Base-by-base conservation (phyloP, 2,888 invertebrate species). In the Drosophila setosimentum region DNA sequence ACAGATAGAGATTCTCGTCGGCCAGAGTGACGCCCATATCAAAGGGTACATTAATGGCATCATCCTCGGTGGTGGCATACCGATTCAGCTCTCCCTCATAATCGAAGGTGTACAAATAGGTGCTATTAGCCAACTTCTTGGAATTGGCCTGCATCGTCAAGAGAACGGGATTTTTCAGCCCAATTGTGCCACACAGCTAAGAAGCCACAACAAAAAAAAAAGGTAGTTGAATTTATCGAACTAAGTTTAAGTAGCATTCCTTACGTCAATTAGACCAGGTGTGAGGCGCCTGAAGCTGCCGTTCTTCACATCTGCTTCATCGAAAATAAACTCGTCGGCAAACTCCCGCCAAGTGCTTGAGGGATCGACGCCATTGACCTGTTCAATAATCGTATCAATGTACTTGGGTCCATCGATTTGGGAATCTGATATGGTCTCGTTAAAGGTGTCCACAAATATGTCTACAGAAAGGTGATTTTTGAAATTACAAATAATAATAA, bases 1-100 rank as follows among this genome's bases (percentile, higher is more conserved):
- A 95, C 24, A 95, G 86, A 77, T 95, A 94, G 21, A 95, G 92
- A 50, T 95, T 93, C 70, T 95, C 95, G 73, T 95, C 94, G 10
- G 95, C 94, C 74, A 95, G 94, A 35, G 94, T 94, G 8, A 94
- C 94, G 6, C 95, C 94, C 83, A 94, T 92, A 61, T 93, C 92
- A 75, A 94, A 94, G 40, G 94, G 94, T 74, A 93, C 91, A 33
- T 88, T 80, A n/a, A 89, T 81, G 6, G 88, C 81, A 42, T 93
- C 93, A n/a, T 92, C 93, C 0, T 91, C 91, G 30, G 27, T 53
- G 60, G 76, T 83, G 4, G 86, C 76, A 77, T 94, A 94, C n/a
- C 93, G 91, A 63, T 93, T 93, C 35, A 89, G 49, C 58, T 93
- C 91, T 21, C 94, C 94, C 62, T 91, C 89, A 72, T 93, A 94